Evolutionary conservation across 35 echinoderm and acorn worm species (phyloP).

Genomic region (Lytechinus variegatus): DNA sequence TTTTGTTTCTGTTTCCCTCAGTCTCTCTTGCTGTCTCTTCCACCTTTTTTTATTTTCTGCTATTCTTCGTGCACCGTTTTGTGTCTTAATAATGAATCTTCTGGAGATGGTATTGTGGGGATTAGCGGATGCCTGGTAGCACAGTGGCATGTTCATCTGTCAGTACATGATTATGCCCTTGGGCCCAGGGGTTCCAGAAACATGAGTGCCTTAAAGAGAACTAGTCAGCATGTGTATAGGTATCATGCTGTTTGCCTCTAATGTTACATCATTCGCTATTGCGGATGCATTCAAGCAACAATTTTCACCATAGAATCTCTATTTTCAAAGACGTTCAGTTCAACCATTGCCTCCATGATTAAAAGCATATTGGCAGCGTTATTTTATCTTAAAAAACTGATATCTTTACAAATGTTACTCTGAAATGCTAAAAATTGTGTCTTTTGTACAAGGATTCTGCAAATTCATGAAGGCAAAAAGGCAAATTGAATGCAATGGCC

Average conservation of each 20-base stretch:
- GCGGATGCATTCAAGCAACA: no score
- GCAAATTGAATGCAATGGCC: no score
- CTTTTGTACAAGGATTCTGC: no score
- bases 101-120: not conserved
- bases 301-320: not conserved
- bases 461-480: no score
- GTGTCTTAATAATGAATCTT: not conserved
- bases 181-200: not conserved
- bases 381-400: no score
- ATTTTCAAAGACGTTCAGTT: not conserved
- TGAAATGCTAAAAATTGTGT: no score
- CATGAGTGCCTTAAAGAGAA: not conserved
- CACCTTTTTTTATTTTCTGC: not conserved
- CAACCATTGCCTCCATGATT: not conserved
- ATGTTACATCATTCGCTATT: no score
- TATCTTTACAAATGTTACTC: no score
- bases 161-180: slow-evolving; percentile 3
- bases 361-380: no score
- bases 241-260: not conserved
- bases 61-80: not conserved
- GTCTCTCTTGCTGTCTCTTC: not conserved
- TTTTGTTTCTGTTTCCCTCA: not conserved
- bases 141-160: slow-evolving; percentile 1
- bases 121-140: not conserved
- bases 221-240: not conserved